Base-by-base conservation (phyloP, 2,797 vertebrate genomes). In the Stomatorhinus walkeri region DNA sequence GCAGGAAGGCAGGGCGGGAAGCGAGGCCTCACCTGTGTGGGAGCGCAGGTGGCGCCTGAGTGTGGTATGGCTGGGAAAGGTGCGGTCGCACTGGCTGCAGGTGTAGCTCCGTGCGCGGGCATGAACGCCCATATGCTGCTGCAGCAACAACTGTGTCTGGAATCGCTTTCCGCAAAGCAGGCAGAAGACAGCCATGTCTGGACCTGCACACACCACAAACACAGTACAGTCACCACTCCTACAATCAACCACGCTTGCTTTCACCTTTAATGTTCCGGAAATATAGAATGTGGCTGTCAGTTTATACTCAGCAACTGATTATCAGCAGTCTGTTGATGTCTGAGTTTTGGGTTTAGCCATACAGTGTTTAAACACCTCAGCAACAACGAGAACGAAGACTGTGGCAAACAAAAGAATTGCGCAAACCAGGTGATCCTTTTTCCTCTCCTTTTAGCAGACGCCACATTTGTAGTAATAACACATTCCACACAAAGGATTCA, bases 121-220 rank as follows among this genome's bases (percentile, higher is more conserved):
- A 0, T 99, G 98, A 94, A 99, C 97, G 94, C 99, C 98, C 98
- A 99, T 99, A 97, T 99, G 98, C 95, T 99, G 97, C 95, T 99
- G 98, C 93, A 99, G 96, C 19, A 98, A 98, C n/a, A 97, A 98
- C 96, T 99, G 98, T 0, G 98, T 98, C 96, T 98, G 98, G 94
- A 99, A 99, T 54, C 98, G 97, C 94, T 99, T 99, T 89, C 98
- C 98, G 1, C 98, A 99, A 92, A 99, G 97, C 93, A 99, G 96
- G 95, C 98, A 99, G 96, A 99, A 99, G 92, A 99, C 97, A 0
- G 98, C 98, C 98, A 99, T 98, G 96, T 99, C 98, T 2, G 98
- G 97, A 93, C 98, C 98, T 99, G 94, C 79, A 52, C 22, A 88
- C 48, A 79, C 19, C 72, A 76, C 32, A 76, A 36, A 43, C 16